A percentile compares a stretch with the other conserved stretches of the same genome.
These are phyloP conservation scores for Ostrea edulis DNA, from an alignment of 1,140 invertebrate species.

Conservation along the genomic window DNA sequence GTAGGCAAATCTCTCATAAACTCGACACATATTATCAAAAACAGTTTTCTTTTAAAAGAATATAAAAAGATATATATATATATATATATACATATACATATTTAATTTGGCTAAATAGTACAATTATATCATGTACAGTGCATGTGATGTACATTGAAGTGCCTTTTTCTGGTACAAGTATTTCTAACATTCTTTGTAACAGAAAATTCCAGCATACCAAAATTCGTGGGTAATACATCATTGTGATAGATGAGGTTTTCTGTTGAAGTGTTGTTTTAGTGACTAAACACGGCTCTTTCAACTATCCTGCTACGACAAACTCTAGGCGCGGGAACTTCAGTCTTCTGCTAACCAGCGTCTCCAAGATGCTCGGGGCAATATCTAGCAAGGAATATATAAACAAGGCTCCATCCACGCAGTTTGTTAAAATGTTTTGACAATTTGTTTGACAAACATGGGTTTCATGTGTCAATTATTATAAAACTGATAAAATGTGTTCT, in stretches of 20 bases:
- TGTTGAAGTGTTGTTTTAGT: conserved; percentile 25
- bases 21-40: too few species aligned
- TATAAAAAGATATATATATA: too few species aligned
- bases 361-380: background rate
- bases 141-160: too few species aligned
- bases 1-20: too few species aligned
- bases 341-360: background rate
- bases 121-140: too few species aligned
- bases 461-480: conserved; percentile 42
- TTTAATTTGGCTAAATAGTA: too few species aligned
- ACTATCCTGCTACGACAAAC: background rate
- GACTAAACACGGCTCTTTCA: conserved; percentile 5
- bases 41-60: too few species aligned
- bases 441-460: conserved; percentile 39
- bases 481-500: conserved; percentile 27
- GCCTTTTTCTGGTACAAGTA: too few species aligned
- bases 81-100: too few species aligned
- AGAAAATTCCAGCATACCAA: background rate
- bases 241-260: background rate
- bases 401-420: conserved; percentile 29
- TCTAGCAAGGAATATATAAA: conserved; percentile 18
- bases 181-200: background rate
- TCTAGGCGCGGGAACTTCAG: background rate
- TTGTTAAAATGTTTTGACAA: conserved; percentile 43
- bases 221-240: background rate